These are phyloP conservation scores for Shargacucullia verbasci DNA, from an alignment of 2,888 invertebrate species.

Conservation along the genomic window DNA sequence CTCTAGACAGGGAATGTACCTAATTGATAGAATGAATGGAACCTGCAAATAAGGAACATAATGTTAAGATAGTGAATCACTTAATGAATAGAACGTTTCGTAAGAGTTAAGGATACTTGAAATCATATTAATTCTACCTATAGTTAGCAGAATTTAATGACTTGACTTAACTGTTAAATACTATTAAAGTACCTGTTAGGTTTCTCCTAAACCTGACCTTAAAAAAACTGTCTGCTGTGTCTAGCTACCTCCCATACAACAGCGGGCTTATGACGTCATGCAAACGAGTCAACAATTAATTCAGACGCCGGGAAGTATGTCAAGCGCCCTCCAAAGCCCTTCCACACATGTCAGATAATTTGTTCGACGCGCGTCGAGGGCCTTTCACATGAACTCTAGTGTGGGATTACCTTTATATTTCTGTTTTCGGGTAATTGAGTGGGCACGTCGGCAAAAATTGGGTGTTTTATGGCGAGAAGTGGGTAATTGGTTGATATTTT, in stretches of 20 bases:
- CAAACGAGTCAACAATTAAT: slow-evolving; percentile 67
- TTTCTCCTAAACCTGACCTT: no score
- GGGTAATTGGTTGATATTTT: slow-evolving; percentile 7
- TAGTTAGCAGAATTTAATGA: no score
- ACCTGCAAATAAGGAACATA: no score
- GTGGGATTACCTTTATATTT: slow-evolving; percentile 60
- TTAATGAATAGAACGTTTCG: no score
- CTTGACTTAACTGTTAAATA: no score
- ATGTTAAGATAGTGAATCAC: no score
- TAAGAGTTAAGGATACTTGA: no score
- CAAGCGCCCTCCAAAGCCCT: slow-evolving; percentile 64
- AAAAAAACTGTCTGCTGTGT: not conserved
- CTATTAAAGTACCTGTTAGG: no score
- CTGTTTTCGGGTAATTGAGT: slow-evolving; percentile 55
- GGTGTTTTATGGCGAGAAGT: slow-evolving; percentile 6
- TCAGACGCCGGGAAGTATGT: slow-evolving; percentile 67
- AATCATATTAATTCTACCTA: no score
- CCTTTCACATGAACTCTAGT: slow-evolving; percentile 42
- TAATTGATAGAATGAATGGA: no score
- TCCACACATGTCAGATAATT: slow-evolving; percentile 66
- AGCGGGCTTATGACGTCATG: slow-evolving; percentile 14
- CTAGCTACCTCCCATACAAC: not conserved
- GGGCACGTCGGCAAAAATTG: slow-evolving; percentile 10
- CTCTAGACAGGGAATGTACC: no score
- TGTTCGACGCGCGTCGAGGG: slow-evolving; percentile 64